phyloP scores from a whole-genome alignment of 2,797 vertebrate genomes.

The Distichodus sexfasciatus region DNA sequence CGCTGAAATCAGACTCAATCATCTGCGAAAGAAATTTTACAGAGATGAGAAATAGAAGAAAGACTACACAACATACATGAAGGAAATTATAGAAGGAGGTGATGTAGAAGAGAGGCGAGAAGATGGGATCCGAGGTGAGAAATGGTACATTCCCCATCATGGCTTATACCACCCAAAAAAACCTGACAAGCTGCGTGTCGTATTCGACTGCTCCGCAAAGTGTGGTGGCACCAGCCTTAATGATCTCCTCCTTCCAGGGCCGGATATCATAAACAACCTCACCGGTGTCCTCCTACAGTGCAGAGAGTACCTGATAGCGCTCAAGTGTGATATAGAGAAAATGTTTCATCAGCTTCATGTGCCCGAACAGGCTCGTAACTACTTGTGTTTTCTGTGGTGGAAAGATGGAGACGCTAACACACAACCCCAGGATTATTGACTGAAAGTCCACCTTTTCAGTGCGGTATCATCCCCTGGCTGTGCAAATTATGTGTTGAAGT shows the following conservation, averaged over 20 bases:
- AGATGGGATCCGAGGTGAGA: not conserved
- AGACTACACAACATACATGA: not conserved
- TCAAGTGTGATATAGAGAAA: too few relatives aligned
- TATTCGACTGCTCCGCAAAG: not conserved
- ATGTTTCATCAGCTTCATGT: too few relatives aligned
- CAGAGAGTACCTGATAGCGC: too few relatives aligned
- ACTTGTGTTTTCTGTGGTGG: too few relatives aligned
- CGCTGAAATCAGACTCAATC: not conserved
- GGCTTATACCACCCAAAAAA: not conserved
- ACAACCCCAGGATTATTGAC: too few relatives aligned
- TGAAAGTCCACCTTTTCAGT: too few relatives aligned
- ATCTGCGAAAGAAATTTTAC: not conserved
- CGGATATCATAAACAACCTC: not conserved
- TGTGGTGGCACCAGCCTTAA: not conserved
- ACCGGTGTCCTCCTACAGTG: not conserved
- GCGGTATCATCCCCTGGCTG: too few relatives aligned
- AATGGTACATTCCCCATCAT: not conserved
- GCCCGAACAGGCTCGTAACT: too few relatives aligned
- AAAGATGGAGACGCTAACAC: too few relatives aligned
- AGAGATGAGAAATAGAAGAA: not conserved
- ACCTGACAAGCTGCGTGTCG: not conserved
- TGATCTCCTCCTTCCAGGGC: not conserved
- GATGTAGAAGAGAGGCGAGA: not conserved
- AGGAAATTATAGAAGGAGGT: not conserved
- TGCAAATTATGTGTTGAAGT: too few relatives aligned